Percentiles rank a stretch among this genome's conserved stretches.
phyloP scores from a whole-genome alignment of 2,113 vertebrate genomes.

The Ceyx margarethae region DNA sequence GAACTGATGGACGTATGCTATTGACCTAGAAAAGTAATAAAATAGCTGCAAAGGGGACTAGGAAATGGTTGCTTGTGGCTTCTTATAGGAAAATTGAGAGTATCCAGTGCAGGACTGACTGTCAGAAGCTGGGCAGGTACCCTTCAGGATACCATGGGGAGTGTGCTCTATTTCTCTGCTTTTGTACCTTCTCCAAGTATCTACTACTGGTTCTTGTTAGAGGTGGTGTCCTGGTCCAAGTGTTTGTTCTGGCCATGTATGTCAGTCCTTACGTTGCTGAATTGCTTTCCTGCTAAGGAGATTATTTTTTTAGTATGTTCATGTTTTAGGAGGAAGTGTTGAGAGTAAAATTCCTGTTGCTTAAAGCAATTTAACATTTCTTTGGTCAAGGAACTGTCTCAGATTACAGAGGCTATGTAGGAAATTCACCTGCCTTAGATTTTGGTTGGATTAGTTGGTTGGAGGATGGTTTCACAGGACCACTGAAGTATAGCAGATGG shows the following conservation, averaged over 20 bases:
- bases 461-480: too few relatives aligned
- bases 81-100: neutral
- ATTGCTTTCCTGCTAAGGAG: neutral
- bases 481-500: too few relatives aligned
- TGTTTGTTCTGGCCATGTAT: neutral
- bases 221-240: neutral
- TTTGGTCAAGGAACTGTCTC: neutral
- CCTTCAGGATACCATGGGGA: fast-evolving
- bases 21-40: neutral
- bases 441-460: neutral
- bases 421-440: neutral
- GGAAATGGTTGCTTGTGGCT: neutral
- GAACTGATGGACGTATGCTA: neutral
- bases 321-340: neutral
- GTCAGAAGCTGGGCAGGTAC: neutral
- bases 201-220: neutral
- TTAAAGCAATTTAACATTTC: neutral
- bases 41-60: neutral
- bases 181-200: neutral
- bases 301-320: neutral
- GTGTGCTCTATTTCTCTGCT: neutral
- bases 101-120: neutral
- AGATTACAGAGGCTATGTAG: neutral
- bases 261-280: neutral
- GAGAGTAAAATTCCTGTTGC: neutral